Evolutionary conservation across 2,888 invertebrate species (phyloP), one percentile per base, ranked within the genome.

Genomic region (Ophion costatus): DNA sequence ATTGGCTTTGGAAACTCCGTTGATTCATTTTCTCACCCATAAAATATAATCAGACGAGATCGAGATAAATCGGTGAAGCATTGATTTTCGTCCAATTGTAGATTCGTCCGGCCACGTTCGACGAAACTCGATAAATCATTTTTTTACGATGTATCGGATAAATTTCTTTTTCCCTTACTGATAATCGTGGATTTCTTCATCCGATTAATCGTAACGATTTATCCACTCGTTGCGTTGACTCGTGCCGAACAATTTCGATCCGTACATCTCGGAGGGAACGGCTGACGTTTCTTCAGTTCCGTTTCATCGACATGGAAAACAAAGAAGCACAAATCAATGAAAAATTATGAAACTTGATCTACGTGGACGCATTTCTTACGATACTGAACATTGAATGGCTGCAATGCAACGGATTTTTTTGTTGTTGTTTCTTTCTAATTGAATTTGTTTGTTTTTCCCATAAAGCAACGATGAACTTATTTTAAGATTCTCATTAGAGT

Each of bases 221-320:
- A 57, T 69, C 17, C 38, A 42, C 45, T 78, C 57, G 59, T 29
- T 42, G 1, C 4, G 11, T 22, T 33, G n/a, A 22, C 17, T 59
- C 80, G 17, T 29, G 29, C 70, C 24, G 71, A 66, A 69, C 74
- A 84, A 14, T 81, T 74, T 14, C 67, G 11, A 64, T 84, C 69
- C 56, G 74, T 57, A 56, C 80, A 84, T 75, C 14, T 33, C 33
- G 20, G 17, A 14, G 61, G 51, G 6, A 66, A 74, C 10, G 3
- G 45, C 42, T 17, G 38, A 33, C 70, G 74, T 70, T 70, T 75
- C 17, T 79, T 78, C 75, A 63, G 76, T 38, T 29, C 51, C 66
- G 11, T 57, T 69, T 11, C 33, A 10, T 69, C 6, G 10, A 51
- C 29, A 64, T 73, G 17, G 59, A 57, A 51, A 17, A 57, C 4